These are phyloP conservation scores for Musca vetustissima DNA, from an alignment of 1,140 invertebrate species.

Conservation along the genomic window DNA sequence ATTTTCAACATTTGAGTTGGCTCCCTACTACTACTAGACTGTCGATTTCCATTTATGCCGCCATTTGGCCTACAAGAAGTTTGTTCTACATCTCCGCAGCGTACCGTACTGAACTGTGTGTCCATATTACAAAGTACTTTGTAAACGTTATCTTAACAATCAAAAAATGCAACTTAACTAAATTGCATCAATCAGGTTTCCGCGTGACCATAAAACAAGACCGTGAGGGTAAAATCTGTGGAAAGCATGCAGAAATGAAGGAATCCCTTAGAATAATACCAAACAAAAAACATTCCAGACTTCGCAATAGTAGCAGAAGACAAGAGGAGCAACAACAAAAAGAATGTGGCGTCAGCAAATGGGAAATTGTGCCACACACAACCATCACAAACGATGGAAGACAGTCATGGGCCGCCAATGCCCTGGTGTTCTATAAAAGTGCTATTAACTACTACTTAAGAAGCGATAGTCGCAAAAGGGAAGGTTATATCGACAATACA, in stretches of 20 bases:
- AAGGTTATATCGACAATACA: no score
- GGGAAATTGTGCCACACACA: neutral
- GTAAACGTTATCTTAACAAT: slow-evolving; percentile 15
- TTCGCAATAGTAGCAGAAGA: neutral
- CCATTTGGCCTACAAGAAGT: no score
- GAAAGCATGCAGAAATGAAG: neutral
- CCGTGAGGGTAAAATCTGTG: no score
- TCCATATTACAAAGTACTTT: neutral
- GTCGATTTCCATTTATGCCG: no score
- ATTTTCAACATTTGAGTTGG: neutral
- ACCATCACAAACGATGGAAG: no score
- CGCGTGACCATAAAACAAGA: slow-evolving; percentile 14
- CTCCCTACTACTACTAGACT: no score
- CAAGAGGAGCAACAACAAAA: neutral
- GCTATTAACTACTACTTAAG: no score
- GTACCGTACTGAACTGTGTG: no score
- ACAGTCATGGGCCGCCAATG: no score
- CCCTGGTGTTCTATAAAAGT: no score
- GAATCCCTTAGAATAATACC: slow-evolving; percentile 12
- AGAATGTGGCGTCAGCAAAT: neutral
- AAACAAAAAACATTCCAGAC: neutral
- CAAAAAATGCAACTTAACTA: slow-evolving; percentile 19
- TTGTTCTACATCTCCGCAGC: no score
- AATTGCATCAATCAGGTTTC: slow-evolving; percentile 21
- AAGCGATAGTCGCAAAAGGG: no score